Evolutionary conservation across 2,888 invertebrate genomes (phyloP), one percentile per base, ranked within the genome.

Genomic region (Xanthostigma xanthostigma): DNA sequence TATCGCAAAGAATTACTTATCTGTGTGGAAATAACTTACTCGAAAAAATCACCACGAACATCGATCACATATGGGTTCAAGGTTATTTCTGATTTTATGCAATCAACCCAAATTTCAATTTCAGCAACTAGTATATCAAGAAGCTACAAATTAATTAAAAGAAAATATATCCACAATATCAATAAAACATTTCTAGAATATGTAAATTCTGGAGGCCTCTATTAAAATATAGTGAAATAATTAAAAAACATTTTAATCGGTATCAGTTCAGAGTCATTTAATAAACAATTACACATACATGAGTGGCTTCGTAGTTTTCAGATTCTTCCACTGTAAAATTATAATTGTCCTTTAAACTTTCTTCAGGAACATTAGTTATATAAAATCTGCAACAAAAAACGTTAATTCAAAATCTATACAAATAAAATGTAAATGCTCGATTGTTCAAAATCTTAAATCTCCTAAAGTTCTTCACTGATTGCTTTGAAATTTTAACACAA

Each of bases 61-160:
- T 36, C 11, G 5, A 46, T 41, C 5, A 40, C 11, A 13, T 41
- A 46, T n/a, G 46, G 46, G 11, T 46, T 36, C 9, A 46, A 41
- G 27, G 12, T 41, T 9, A 46, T 46, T 46, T 35, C 34, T 13
- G 41, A 12, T 9, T 33, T 17, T 17, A 40, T 36, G 35, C 17
- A 13, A 9, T 41, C 13, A 36, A 41, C 17, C 35, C 41, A 41
- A 9, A 46, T 13, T 41, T 46, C 46, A 9, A 46, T 41, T 40
- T 40, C 40, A 8, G 41, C 46, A 40, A 46, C 40, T 8, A 46
- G 13, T 33, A 46, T 41, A 46, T 46, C 40, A 40, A 46, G 35
- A 14, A 46, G 36, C 46, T 46, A 37, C 40, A 46, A 41, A 12
- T 36, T 36, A 2, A 37, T n/a, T n/a, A n/a, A 34, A 34, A 44